These are phyloP conservation scores for Apodemia hepburni DNA, from an alignment of 2,888 invertebrate genomes.

Conservation along the genomic window DNA sequence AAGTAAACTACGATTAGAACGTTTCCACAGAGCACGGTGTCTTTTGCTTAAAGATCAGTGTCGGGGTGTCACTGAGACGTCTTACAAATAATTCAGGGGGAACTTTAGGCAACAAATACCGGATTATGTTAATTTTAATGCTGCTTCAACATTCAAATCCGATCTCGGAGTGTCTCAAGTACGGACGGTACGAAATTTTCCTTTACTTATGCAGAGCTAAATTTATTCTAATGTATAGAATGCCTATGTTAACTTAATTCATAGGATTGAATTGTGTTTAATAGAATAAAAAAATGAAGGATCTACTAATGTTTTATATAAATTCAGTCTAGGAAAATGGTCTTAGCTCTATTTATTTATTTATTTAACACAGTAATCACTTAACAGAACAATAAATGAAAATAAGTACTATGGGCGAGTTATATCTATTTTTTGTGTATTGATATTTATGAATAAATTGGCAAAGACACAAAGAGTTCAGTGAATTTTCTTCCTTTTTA, in stretches of 20 bases:
- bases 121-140: constrained; percentile 70
- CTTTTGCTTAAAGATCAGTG: constrained; percentile 32
- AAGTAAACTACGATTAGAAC: constrained; percentile 1
- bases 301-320: too few species aligned
- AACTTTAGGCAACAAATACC: constrained; percentile 69
- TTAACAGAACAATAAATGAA: too few species aligned
- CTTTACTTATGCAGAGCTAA: constrained; percentile 33
- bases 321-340: too few species aligned
- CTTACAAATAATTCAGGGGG: constrained; percentile 60
- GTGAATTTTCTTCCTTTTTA: too few species aligned
- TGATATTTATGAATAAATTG: too few species aligned
- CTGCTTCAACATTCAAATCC: constrained; percentile 68
- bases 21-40: constrained; percentile 13
- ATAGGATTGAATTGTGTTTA: neutral
- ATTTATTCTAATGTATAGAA: constrained; percentile 18
- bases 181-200: constrained; percentile 39
- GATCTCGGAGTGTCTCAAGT: constrained; percentile 47
- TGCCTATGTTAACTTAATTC: constrained; percentile 1
- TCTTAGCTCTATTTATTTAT: too few species aligned
- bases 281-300: too few species aligned
- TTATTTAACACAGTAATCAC: too few species aligned
- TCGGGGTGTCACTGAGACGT: constrained; percentile 39
- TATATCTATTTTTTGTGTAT: too few species aligned
- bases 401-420: too few species aligned
- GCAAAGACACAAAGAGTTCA: too few species aligned